Conservation (phyloP, 2,113 vertebrate genomes). For the Xiphophorus couchianus region DNA sequence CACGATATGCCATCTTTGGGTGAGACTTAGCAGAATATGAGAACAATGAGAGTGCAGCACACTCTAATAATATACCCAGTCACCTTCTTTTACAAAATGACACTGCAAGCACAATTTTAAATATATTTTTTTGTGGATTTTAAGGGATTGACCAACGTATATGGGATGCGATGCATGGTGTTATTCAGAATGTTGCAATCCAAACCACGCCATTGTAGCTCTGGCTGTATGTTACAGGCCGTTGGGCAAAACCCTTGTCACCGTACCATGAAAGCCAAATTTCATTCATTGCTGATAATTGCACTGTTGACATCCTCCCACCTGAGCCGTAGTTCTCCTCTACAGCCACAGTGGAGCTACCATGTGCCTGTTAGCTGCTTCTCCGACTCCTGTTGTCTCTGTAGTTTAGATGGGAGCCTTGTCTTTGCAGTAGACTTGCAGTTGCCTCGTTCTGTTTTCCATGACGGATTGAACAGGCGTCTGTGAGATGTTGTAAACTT, state of each 20-base stretch:
- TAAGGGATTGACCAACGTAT: background rate
- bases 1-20: conserved; percentile 86
- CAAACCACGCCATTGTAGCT: background rate
- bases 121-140: background rate
- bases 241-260: no score
- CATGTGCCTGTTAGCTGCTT: background rate
- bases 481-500: background rate
- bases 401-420: background rate
- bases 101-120: background rate
- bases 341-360: background rate
- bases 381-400: background rate
- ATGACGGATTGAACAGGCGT: background rate
- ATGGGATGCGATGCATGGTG: background rate
- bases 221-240: no score
- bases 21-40: conserved; percentile 52
- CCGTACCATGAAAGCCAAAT: background rate
- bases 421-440: background rate
- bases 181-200: background rate
- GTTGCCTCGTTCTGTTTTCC: background rate
- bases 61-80: background rate
- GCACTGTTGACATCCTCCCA: no score
- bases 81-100: background rate
- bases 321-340: background rate
- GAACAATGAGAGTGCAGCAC: background rate
- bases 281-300: background rate